Evolutionary conservation across 2,888 invertebrate genomes (phyloP).

Genomic region (Epiblema foenella): DNA sequence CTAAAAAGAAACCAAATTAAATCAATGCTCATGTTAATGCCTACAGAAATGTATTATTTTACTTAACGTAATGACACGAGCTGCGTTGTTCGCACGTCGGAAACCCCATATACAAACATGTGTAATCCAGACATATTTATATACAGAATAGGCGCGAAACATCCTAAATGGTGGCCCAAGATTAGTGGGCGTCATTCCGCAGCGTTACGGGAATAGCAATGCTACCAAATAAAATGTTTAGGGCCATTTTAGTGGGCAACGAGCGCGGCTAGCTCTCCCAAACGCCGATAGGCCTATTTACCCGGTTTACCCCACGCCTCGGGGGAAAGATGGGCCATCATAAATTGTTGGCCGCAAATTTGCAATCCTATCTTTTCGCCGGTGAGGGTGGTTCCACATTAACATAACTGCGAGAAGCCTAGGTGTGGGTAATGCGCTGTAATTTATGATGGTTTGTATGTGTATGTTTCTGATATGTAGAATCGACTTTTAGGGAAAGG

Average conservation of each 20-base stretch:
- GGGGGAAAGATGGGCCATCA: constrained; percentile 73
- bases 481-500: constrained; percentile 61
- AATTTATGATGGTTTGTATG: constrained; percentile 46
- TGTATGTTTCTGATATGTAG: constrained; percentile 39
- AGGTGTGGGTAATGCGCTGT: constrained; percentile 68
- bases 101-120: constrained; percentile 59
- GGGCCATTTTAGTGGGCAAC: constrained; percentile 81
- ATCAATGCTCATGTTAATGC: constrained; percentile 32
- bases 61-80: constrained; percentile 40
- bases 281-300: constrained; percentile 81
- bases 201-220: constrained; percentile 77
- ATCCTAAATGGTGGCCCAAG: constrained; percentile 77
- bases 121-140: constrained; percentile 74
- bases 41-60: constrained; percentile 41
- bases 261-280: constrained; percentile 77
- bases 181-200: constrained; percentile 77
- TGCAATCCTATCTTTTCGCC: constrained; percentile 83
- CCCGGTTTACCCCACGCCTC: constrained; percentile 75
- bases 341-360: constrained; percentile 84
- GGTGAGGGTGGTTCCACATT: constrained; percentile 76
- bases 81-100: constrained; percentile 49
- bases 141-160: constrained; percentile 71
- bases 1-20: constrained; percentile 32
- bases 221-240: constrained; percentile 84
- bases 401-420: constrained; percentile 76